These are phyloP conservation scores for Dissostichus mawsoni DNA, from an alignment of 2,113 vertebrate species.

Conservation along the genomic window DNA sequence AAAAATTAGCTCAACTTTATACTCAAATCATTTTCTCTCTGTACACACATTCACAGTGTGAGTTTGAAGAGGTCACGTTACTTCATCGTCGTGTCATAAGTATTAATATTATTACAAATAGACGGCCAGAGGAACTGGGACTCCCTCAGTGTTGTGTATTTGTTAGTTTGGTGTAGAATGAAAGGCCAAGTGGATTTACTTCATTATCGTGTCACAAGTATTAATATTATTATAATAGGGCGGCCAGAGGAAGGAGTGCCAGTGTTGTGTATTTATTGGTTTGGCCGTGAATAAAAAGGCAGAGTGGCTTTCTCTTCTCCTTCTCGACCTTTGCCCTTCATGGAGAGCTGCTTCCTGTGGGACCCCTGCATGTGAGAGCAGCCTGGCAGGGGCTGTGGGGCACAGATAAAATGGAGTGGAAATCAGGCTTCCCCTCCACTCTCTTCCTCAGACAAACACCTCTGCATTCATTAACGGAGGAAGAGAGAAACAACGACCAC, in stretches of 20 bases:
- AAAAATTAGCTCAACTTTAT: neutral
- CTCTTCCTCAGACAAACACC: conserved; percentile 80
- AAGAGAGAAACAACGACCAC: conserved; percentile 70
- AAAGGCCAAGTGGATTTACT: conserved; percentile 36
- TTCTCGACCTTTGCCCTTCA: conserved; percentile 77
- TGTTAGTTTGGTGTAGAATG: conserved; percentile 44
- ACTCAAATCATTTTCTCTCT: neutral
- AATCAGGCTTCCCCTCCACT: conserved; percentile 80
- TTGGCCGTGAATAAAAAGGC: conserved; percentile 51
- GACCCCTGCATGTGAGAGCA: conserved; percentile 75
- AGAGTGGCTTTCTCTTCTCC: conserved; percentile 57
- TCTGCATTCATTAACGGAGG: conserved; percentile 76
- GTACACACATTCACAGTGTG: neutral
- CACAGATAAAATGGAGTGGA: conserved; percentile 83
- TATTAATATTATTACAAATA: neutral
- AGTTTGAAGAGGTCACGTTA: neutral
- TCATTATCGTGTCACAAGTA: neutral
- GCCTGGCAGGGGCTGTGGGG: conserved; percentile 72
- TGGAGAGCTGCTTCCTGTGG: conserved; percentile 81
- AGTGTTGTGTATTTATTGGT: conserved; percentile 34
- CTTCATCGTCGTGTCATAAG: neutral
- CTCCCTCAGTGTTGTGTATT: conserved; percentile 14
- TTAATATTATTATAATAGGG: conserved; percentile 11
- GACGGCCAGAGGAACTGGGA: neutral
- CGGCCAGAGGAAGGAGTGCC: neutral